phyloP scores from a whole-genome alignment of 2,113 vertebrate species.

The Raja brachyura region DNA sequence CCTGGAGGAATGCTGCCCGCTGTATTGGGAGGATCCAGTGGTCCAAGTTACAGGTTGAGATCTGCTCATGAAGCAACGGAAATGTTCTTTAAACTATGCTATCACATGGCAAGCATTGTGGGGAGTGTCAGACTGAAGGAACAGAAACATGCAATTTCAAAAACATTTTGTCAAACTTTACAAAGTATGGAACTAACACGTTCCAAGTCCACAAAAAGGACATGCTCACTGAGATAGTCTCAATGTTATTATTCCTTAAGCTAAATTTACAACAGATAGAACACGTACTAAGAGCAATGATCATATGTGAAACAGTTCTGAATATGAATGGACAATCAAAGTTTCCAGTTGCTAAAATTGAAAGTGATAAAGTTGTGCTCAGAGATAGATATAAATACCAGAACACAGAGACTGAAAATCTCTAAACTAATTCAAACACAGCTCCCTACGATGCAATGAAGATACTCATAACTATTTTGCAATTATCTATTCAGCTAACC shows the following conservation, averaged over 20 bases:
- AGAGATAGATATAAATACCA: not conserved
- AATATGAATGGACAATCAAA: not conserved
- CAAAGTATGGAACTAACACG: not conserved
- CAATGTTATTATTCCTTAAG: not conserved
- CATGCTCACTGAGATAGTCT: not conserved
- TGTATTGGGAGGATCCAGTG: conserved; percentile 96
- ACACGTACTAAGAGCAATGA: not conserved
- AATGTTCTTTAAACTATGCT: not conserved
- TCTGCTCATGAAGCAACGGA: not conserved
- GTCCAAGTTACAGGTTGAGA: conserved; percentile 89
- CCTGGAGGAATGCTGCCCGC: conserved; percentile 89
- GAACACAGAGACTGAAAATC: not conserved
- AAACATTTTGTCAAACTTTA: not conserved
- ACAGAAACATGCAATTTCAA: not conserved
- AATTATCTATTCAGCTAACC: not conserved
- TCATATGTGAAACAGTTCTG: not conserved
- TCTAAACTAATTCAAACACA: not conserved
- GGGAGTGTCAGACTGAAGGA: not conserved
- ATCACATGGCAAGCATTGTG: too few relatives aligned
- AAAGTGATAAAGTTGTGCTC: not conserved
- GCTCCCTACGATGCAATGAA: not conserved
- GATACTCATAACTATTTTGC: not conserved
- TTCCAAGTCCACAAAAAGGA: not conserved
- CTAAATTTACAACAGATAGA: not conserved
- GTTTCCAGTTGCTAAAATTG: not conserved